Base-by-base conservation (phyloP, 2,113 vertebrate genomes). In the Plotosus lineatus region DNA sequence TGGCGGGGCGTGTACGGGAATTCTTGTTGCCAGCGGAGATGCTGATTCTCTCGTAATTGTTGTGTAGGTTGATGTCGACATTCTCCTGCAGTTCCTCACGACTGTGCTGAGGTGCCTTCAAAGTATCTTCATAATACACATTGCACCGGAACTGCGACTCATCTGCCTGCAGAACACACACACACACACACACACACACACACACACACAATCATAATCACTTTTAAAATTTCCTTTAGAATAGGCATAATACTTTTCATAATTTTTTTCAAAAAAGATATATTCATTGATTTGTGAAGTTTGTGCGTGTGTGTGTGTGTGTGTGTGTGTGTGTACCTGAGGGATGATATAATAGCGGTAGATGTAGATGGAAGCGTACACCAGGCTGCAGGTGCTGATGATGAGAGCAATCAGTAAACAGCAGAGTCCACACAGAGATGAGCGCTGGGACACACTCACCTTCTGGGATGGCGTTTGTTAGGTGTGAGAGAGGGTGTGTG, bases 291-390 rank as follows among this genome's bases (percentile, higher is more conserved):
- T 21, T 65, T 8, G 38, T 23, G 17, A 63, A 19, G 21, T 65
- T 58, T 77, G 93, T 87, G 33, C 61, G 40, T 63, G 19, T 40
- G 69, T 40, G 79, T 75, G 40, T 46, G 15, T 42, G 53, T 58
- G 53, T 7, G 33, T 61, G 14, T 55, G 11, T 50, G 74, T 66
- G 93, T 87, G 50, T 92, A 98, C 96, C 91, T 95, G 95, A 40
- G 94, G 91, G 79, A 96, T 93, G 82, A 96, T 96, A 94, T 97
- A 96, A 90, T 96, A 96, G 91, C 94, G 95, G 91, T 97, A 98
- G 84, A 97, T 93, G 31, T 97, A 99, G 83, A 96, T 94, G 0
- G 96, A 96, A 1, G 96, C 96, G n/a, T 97, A 93, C 80, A 96
- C 92, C 56, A 98, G 89, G 81, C 95, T 94, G 73, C 95, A 94